A percentile compares a stretch with the other conserved stretches of the same genome.
These are phyloP conservation scores for Mastacembelus armatus DNA, from an alignment of 2,797 vertebrate genomes.

Conservation along the genomic window DNA sequence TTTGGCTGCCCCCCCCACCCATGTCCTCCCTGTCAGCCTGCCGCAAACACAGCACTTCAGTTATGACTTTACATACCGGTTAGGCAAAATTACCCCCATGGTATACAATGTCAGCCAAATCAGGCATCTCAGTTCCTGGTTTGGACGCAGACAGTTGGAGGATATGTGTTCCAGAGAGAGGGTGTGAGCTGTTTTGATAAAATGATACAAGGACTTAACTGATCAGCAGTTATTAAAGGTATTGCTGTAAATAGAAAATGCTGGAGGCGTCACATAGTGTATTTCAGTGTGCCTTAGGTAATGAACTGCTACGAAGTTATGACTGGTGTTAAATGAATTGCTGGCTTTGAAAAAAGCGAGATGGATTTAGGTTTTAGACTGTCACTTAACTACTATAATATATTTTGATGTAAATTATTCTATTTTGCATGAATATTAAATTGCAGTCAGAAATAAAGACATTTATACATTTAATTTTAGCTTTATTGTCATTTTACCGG, in stretches of 20 bases:
- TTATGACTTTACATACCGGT: conserved; percentile 83
- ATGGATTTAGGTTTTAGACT: not conserved
- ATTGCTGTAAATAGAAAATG: conserved; percentile 25
- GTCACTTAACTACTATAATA: not conserved
- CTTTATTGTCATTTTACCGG: not conserved
- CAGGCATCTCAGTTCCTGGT: conserved; percentile 75
- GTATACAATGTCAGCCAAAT: conserved; percentile 79
- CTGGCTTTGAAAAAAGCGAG: not conserved
- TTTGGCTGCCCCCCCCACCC: conserved; percentile 72
- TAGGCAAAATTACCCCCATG: conserved; percentile 78
- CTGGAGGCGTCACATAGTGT: conserved; percentile 2
- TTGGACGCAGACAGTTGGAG: conserved; percentile 69
- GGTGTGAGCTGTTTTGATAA: conserved; percentile 60
- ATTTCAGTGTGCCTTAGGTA: conserved; percentile 2
- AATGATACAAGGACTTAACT: conserved; percentile 38
- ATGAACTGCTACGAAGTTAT: conserved; percentile 2
- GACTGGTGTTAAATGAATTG: conserved; percentile 2
- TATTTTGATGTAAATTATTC: too few relatives aligned
- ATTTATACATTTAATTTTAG: not conserved
- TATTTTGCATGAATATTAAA: too few relatives aligned
- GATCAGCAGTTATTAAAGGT: conserved; percentile 54
- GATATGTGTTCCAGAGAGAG: conserved; percentile 59
- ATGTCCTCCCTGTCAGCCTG: conserved; percentile 61
- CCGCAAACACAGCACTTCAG: conserved; percentile 71
- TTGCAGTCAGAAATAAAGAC: not conserved